A percentile compares a stretch with the other conserved stretches of the same genome.
These are phyloP conservation scores for Cheilosia variabilis DNA, from an alignment of 2,888 invertebrate species.

Conservation along the genomic window DNA sequence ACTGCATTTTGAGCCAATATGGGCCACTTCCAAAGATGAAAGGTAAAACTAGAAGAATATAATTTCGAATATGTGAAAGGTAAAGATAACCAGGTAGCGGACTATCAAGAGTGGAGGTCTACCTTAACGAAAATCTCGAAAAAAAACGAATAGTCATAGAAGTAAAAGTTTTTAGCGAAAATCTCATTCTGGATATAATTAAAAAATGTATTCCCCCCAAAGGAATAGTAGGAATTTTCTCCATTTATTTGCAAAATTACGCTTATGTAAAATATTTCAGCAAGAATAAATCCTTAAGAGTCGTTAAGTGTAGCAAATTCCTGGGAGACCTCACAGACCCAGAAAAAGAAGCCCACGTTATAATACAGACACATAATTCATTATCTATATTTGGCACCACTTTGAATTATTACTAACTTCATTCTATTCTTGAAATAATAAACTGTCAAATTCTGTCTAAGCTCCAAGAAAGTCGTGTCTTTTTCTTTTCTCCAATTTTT, in stretches of 20 bases:
- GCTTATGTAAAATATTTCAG: slow-evolving; percentile 22
- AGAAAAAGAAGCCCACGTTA: slow-evolving; percentile 18
- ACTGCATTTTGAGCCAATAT: too few relatives aligned
- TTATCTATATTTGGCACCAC: too few relatives aligned
- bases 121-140: not conserved
- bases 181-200: slow-evolving; percentile 18
- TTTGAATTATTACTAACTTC: too few relatives aligned
- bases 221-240: slow-evolving; percentile 38
- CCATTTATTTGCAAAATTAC: slow-evolving; percentile 33
- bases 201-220: slow-evolving; percentile 34
- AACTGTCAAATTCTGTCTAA: too few relatives aligned
- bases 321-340: slow-evolving; percentile 22
- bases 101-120: not conserved
- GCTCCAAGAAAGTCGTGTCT: too few relatives aligned
- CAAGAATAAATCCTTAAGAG: slow-evolving; percentile 10
- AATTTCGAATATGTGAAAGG: not conserved
- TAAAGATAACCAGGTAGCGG: not conserved
- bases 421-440: too few relatives aligned
- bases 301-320: slow-evolving; percentile 25
- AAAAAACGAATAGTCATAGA: slow-evolving; percentile 48
- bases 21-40: not conserved
- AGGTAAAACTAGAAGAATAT: not conserved
- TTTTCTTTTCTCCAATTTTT: too few relatives aligned
- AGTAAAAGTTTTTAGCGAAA: slow-evolving; percentile 30
- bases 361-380: slow-evolving; percentile 4